These are phyloP conservation scores for Drosophila nigrodunni DNA, from an alignment of 1,140 invertebrate species.

Conservation along the genomic window DNA sequence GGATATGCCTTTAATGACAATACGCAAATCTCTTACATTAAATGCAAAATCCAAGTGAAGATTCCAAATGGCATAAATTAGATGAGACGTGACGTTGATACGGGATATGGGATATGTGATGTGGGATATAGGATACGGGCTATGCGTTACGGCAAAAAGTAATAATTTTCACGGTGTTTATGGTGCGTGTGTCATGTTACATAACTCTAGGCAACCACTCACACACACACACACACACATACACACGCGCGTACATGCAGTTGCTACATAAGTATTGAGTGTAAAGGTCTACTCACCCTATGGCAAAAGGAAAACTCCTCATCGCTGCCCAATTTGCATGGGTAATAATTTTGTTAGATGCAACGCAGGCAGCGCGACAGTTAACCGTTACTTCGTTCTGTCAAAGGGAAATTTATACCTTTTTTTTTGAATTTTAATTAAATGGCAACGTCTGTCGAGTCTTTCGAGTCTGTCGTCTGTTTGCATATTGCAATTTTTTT, in stretches of 20 bases:
- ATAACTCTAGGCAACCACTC: constrained; percentile 36
- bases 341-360: constrained; percentile 76
- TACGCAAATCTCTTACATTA: neutral
- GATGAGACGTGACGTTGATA: constrained; percentile 25
- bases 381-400: constrained; percentile 68
- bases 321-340: constrained; percentile 76
- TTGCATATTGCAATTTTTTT: constrained; percentile 66
- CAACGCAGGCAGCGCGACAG: constrained; percentile 27
- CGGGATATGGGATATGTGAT: constrained; percentile 9
- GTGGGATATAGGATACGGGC: constrained; percentile 48
- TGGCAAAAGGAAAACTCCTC: constrained; percentile 37
- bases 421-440: constrained; percentile 79
- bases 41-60: neutral
- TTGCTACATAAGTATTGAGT: neutral
- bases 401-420: constrained; percentile 79
- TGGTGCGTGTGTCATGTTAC: constrained; percentile 73
- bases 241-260: constrained; percentile 12
- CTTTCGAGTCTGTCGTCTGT: constrained; percentile 34
- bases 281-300: constrained; percentile 20
- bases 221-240: constrained; percentile 15
- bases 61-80: constrained; percentile 33
- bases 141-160: constrained; percentile 43
- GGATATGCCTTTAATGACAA: neutral
- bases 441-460: constrained; percentile 57
- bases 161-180: constrained; percentile 67